Conservation (phyloP, 2,797 vertebrate genomes). For the Malacoraja senta region DNA sequence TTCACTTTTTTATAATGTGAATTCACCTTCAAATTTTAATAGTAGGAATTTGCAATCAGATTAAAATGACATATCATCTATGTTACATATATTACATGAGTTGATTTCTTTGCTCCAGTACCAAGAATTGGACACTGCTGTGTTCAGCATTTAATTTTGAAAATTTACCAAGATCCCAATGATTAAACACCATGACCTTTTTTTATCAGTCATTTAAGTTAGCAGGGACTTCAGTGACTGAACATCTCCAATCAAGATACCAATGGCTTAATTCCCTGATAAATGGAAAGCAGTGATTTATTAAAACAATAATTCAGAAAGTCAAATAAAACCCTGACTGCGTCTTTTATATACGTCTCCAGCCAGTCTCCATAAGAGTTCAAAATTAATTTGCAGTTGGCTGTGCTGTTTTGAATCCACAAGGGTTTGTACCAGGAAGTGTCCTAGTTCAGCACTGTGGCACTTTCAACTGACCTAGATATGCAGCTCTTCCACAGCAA, state of each 20-base stretch:
- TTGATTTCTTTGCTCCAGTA: neutral
- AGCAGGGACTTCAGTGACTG: neutral
- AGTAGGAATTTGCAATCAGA: neutral
- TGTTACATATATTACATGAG: neutral
- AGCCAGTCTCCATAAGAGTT: neutral
- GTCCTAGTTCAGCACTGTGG: neutral
- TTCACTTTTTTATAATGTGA: neutral
- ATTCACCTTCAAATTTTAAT: neutral
- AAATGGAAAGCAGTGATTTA: neutral
- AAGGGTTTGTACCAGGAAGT: neutral
- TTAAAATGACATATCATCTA: neutral
- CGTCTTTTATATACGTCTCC: neutral
- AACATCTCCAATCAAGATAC: neutral
- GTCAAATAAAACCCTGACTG: neutral
- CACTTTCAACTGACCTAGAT: neutral
- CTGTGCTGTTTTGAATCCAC: neutral
- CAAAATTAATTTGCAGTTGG: neutral
- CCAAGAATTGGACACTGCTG: neutral
- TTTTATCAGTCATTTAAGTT: neutral
- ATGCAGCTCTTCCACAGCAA: conserved; percentile 27
- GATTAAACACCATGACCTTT: neutral
- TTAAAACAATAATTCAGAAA: neutral
- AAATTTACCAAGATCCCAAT: neutral
- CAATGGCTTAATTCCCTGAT: neutral
- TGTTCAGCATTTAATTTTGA: neutral